These are phyloP conservation scores for Brachymystax lenok DNA, from an alignment of 2,797 vertebrate genomes.

Conservation along the genomic window DNA sequence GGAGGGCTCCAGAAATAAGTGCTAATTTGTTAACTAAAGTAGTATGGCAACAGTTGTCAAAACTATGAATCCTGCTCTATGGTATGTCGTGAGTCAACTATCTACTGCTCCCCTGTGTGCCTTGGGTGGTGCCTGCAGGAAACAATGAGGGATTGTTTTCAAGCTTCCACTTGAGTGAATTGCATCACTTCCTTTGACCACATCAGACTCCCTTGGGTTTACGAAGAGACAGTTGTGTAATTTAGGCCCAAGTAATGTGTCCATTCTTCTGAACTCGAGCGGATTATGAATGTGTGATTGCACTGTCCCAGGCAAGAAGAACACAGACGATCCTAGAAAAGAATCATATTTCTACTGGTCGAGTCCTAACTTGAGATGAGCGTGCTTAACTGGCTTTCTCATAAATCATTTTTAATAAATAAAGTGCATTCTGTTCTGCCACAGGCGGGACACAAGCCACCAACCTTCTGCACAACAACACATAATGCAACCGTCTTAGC, in stretches of 20 bases:
- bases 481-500: no score
- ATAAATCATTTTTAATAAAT: no score
- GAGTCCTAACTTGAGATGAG: no score
- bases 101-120: conserved; percentile 29
- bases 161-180: conserved; percentile 27
- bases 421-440: no score
- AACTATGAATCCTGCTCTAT: conserved; percentile 3
- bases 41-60: background rate
- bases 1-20: no score
- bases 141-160: conserved; percentile 69
- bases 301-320: background rate
- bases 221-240: conserved; percentile 1
- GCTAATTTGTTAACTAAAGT: no score
- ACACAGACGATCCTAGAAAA: background rate
- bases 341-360: no score
- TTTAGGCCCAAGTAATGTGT: background rate
- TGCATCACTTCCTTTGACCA: conserved; percentile 61
- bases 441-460: no score
- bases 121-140: conserved; percentile 54
- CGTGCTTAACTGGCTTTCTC: background rate
- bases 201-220: conserved; percentile 39
- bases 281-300: background rate
- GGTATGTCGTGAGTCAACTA: conserved; percentile 52
- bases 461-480: no score
- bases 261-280: background rate